phyloP scores from a whole-genome alignment of 2,797 vertebrate species.

The Sebastolobus alascanus region DNA sequence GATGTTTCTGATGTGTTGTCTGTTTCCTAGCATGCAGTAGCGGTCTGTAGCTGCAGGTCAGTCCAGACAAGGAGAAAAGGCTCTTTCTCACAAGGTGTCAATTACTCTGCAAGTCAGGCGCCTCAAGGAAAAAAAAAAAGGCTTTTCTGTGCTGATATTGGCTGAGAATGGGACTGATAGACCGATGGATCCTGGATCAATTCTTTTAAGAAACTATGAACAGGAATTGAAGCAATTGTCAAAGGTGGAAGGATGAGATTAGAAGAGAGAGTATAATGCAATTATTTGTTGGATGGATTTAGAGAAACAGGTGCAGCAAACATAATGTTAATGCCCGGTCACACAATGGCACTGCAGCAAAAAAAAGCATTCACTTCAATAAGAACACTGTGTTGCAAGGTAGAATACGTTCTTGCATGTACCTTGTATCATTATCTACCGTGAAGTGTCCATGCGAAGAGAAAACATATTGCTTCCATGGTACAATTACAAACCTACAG shows the following conservation, averaged over 20 bases:
- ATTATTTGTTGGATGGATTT: background rate
- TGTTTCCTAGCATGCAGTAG: background rate
- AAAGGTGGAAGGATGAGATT: slow-evolving; percentile 6
- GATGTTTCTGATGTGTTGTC: background rate
- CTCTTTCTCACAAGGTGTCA: slow-evolving; percentile 7
- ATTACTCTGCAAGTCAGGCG: slow-evolving; percentile 16
- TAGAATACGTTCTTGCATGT: background rate
- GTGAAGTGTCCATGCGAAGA: background rate
- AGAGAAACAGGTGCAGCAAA: background rate
- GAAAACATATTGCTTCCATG: background rate
- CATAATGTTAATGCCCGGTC: background rate
- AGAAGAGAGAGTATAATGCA: background rate
- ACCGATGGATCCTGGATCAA: background rate
- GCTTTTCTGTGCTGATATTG: background rate
- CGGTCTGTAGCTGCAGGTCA: background rate
- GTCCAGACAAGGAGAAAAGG: slow-evolving; percentile 1
- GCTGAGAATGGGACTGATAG: background rate
- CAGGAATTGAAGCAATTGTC: slow-evolving; percentile 6
- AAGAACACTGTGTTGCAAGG: background rate
- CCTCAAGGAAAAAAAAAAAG: too few species aligned
- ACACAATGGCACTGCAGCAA: background rate
- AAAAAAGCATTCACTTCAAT: background rate
- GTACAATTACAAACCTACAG: background rate
- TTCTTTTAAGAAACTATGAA: slow-evolving; percentile 3
- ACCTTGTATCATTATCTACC: background rate